Evolutionary conservation across 2,888 invertebrate genomes (phyloP), one percentile per base, ranked within the genome.

Genomic region (Polylopha cassiicola): DNA sequence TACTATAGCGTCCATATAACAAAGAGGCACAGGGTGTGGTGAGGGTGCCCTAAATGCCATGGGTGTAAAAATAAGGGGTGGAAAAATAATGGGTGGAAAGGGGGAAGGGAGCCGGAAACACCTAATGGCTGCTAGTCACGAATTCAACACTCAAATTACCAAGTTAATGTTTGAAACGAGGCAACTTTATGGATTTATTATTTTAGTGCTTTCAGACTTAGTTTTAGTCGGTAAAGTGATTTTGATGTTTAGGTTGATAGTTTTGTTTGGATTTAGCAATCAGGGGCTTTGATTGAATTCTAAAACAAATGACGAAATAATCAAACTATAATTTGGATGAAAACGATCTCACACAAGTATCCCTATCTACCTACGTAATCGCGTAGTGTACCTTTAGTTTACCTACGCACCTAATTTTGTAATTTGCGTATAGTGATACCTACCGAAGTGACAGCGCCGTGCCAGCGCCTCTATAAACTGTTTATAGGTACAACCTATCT

Each of bases 61-160:
- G 52, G 60, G 63, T 58, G 53, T 47, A 50, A 46, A 43, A 38
- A 45, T 51, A 50, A 50, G 39, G 48, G 41, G 48, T 34, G 48
- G 54, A 58, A 59, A 57, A 47, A 58, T 52, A 55, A 44, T 49
- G 58, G 61, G 62, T 50, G 28, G 33, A 39, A 39, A 43, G 31
- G 46, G 58, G 48, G 45, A 26, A 44, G 39, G 43, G 24, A 55
- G 57, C 62, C 64, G 79, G 78, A 78, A 72, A 65, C 61, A 49
- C 65, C 63, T 84, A 84, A 84, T 82, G 75, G 77, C 50, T 49
- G 50, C 60, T 43, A 74, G 81, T 77, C 84, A 84, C 84, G 84
- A 74, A 72, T 57, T 41, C 56, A 43, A 51, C 65, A 63, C 67
- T 65, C 68, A 71, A 73, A 70, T 71, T 68, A 67, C 59, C 29